Conservation (phyloP, 2,888 invertebrate species). For the Epinotia nisella region DNA sequence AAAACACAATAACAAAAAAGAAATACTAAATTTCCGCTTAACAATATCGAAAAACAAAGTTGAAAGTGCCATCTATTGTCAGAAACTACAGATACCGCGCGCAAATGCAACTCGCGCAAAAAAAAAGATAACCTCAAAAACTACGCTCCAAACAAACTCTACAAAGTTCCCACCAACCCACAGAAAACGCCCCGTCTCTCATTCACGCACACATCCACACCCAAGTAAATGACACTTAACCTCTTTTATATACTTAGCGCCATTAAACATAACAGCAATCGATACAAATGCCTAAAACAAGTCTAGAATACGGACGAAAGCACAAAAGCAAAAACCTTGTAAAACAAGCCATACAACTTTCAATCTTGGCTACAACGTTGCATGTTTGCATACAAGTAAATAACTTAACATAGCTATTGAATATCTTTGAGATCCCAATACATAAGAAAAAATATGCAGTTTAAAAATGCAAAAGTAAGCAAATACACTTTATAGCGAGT, state of each 20-base stretch:
- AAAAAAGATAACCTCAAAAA: slow-evolving; percentile 49
- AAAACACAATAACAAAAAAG: not conserved
- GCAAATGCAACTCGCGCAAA: slow-evolving; percentile 29
- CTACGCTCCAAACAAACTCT: slow-evolving; percentile 43
- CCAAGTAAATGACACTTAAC: slow-evolving; percentile 49
- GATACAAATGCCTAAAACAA: slow-evolving; percentile 36
- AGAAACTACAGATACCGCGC: slow-evolving; percentile 21
- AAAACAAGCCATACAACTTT: slow-evolving; percentile 33
- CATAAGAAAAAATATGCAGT: slow-evolving; percentile 56
- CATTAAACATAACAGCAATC: slow-evolving; percentile 40
- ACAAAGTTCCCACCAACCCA: slow-evolving; percentile 53
- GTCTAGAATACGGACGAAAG: slow-evolving; percentile 49
- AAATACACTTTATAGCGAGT: slow-evolving; percentile 53
- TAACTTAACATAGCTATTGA: slow-evolving; percentile 62
- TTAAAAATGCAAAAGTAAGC: slow-evolving; percentile 56
- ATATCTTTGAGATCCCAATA: slow-evolving; percentile 53
- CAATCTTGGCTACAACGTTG: slow-evolving; percentile 60
- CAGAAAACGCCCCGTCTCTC: slow-evolving; percentile 49
- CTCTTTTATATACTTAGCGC: slow-evolving; percentile 41
- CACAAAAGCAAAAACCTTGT: slow-evolving; percentile 55
- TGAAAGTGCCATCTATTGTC: slow-evolving; percentile 35
- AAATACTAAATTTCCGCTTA: not conserved
- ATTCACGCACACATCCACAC: slow-evolving; percentile 55
- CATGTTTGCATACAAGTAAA: slow-evolving; percentile 65
- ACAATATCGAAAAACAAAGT: slow-evolving; percentile 17